Base-by-base conservation (phyloP, 2,797 vertebrate species). In the Ispidina lecontei region DNA sequence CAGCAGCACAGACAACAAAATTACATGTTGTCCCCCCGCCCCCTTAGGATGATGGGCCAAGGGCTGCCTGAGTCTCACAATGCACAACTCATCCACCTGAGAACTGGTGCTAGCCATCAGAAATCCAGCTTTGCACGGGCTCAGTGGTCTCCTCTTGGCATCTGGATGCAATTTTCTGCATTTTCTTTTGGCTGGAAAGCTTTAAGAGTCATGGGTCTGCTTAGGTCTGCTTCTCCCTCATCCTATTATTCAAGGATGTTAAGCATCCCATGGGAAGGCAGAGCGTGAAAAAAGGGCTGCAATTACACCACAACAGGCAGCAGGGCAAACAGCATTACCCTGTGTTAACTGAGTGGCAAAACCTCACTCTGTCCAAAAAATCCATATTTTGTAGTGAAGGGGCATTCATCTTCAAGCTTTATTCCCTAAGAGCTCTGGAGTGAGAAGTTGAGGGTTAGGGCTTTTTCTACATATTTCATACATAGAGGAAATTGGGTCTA, bases 271-370 rank as follows among this genome's bases (percentile, higher is more conserved):
- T 2, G 35, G 62, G 31, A 83, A 83, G 39, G 39, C 51, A 64
- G 14, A 88, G 51, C 16, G 80, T 84, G 63, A 90, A 74, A 91
- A 91, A 91, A 91, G 5, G 28, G 76, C 47, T 60, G 58, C 70
- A 87, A 54, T 70, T 74, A 63, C 46, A 71, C 33, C 69, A 6
- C 22, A 80, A 43, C n/a, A 80, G n/a, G 65, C 49, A 64, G 65
- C 49, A 64, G 28, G 58, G 37, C 69, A 87, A 71, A 46, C 4
- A 76, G 60, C 52, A 44, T 63, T 3, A 68, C 9, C 29, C n/a
- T 23, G 5, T n/a, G 58, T 44, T 67, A 78, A 54, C 16, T 37
- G 29, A 51, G 23, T 10, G 39, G 60, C 21, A 79, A 64, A 84
- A 21, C 55, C 21, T 10, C 37, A 49, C 54, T 54, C 41, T 14